Evolutionary conservation across 2,888 invertebrate species (phyloP).

Genomic region (Stictocephala bisonia): DNA sequence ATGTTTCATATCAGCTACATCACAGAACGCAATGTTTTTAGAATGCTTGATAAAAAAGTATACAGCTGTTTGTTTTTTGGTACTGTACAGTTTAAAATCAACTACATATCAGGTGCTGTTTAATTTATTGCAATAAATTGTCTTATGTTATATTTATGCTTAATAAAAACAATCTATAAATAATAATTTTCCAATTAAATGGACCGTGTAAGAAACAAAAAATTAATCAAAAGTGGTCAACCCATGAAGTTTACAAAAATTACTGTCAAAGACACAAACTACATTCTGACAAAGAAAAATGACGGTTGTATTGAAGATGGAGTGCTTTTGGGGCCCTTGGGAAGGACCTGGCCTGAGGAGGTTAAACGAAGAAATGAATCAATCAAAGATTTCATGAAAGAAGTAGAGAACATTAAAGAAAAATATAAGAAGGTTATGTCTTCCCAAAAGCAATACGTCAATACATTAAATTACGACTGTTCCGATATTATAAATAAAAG

Average conservation of each 20-base stretch:
- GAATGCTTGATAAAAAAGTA: no score
- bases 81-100: no score
- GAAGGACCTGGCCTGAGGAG: neutral
- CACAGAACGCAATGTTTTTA: no score
- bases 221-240: no score
- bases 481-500: neutral
- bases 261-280: neutral
- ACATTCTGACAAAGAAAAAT: conserved; percentile 10
- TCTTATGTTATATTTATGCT: no score
- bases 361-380: neutral
- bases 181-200: no score
- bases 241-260: neutral
- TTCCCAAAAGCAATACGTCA: conserved; percentile 4
- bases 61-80: no score
- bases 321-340: neutral
- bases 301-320: neutral
- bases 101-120: no score
- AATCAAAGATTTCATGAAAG: neutral
- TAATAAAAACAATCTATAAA: no score
- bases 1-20: no score
- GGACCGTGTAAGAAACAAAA: no score
- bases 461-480: neutral
- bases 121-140: no score
- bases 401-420: neutral
- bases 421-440: neutral